These are phyloP conservation scores for Lasiommata megera DNA, from an alignment of 2,888 invertebrate species.

Conservation along the genomic window DNA sequence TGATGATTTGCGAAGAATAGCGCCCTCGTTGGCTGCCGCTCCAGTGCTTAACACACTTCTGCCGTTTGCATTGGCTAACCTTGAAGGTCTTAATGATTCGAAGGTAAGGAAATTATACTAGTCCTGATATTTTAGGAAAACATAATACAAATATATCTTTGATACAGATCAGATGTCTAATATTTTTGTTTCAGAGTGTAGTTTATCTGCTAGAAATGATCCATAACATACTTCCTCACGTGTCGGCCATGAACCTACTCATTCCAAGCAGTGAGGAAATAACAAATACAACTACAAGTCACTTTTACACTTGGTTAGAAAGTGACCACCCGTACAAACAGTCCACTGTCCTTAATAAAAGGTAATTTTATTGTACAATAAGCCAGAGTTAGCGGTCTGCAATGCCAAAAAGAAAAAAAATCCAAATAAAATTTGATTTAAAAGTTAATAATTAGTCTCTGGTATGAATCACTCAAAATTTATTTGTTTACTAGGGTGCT, in stretches of 20 bases:
- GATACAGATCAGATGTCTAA: no score
- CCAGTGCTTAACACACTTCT: slow-evolving; percentile 88
- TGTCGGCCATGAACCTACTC: slow-evolving; percentile 91
- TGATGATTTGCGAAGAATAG: slow-evolving; percentile 64
- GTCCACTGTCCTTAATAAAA: slow-evolving; percentile 91
- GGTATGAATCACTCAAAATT: no score
- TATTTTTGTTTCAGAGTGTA: slow-evolving; percentile 82
- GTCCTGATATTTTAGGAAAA: no score
- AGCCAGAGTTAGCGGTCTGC: no score
- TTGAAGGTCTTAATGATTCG: slow-evolving; percentile 91
- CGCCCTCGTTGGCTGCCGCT: slow-evolving; percentile 58
- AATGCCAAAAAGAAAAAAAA: no score
- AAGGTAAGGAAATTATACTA: slow-evolving; percentile 72
- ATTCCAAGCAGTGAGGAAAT: slow-evolving; percentile 54
- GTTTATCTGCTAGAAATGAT: slow-evolving; percentile 93
- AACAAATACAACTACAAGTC: slow-evolving; percentile 85
- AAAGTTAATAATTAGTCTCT: no score
- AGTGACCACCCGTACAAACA: slow-evolving; percentile 98
- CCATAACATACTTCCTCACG: slow-evolving; percentile 93
- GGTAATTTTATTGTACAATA: no score
- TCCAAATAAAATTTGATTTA: no score
- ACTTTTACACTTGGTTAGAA: slow-evolving; percentile 95
- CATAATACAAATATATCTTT: no score
- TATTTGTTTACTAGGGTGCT: slow-evolving; percentile 82
- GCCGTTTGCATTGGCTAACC: slow-evolving; percentile 92